Evolutionary conservation across 2,888 invertebrate genomes (phyloP).

Genomic region (Idaea biselata): DNA sequence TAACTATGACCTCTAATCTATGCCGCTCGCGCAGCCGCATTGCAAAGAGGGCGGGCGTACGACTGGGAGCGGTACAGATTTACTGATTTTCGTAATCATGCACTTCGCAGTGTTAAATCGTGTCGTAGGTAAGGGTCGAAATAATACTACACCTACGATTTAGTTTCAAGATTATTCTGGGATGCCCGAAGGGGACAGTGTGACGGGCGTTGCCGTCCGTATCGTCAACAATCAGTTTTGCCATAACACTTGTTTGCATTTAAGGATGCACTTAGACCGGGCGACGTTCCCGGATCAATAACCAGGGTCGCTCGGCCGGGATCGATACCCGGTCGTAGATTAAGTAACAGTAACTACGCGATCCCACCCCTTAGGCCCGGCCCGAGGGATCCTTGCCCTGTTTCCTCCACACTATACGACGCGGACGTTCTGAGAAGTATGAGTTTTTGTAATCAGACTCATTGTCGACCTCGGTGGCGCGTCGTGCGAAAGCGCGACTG

Average conservation of each 20-base stretch:
- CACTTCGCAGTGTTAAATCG: neutral
- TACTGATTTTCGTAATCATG: neutral
- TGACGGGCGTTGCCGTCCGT: neutral
- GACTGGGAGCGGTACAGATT: neutral
- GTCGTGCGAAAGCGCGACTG: too few species aligned
- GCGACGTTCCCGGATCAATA: conserved; percentile 34
- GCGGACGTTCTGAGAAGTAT: neutral
- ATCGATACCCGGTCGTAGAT: conserved; percentile 51
- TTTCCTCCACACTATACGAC: conserved; percentile 23
- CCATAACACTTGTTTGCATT: conserved; percentile 16
- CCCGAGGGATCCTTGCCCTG: conserved; percentile 65
- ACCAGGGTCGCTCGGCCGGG: conserved; percentile 35
- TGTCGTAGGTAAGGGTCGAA: neutral
- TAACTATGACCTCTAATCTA: neutral
- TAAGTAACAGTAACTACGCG: conserved; percentile 36
- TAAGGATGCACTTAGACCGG: conserved; percentile 8
- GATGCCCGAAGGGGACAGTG: neutral
- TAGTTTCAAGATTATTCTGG: neutral
- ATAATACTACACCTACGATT: neutral
- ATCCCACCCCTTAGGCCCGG: conserved; percentile 32
- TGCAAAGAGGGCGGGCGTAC: neutral
- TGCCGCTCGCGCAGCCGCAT: neutral
- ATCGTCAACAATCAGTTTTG: too few species aligned
- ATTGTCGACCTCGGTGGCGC: neutral
- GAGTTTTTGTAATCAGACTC: neutral